These are phyloP conservation scores for Crenichthys baileyi DNA, from an alignment of 2,797 vertebrate genomes.

Conservation along the genomic window DNA sequence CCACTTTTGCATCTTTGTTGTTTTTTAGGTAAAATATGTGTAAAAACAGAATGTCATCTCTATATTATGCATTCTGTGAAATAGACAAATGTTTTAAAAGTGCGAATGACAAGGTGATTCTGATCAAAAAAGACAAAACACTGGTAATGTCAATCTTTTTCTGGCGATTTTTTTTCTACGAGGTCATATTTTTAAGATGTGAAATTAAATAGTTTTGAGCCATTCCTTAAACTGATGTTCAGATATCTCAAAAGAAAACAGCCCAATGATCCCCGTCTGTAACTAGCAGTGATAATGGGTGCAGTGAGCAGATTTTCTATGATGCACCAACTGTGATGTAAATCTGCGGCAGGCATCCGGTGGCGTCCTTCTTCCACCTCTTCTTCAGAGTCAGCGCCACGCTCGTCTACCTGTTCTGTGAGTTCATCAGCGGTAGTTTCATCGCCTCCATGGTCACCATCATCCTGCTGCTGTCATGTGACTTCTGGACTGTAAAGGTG, in stretches of 20 bases:
- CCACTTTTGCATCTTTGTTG: background rate
- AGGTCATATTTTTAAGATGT: background rate
- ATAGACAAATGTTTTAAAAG: too few species aligned
- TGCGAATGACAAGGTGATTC: too few species aligned
- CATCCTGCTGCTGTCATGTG: constrained; percentile 93
- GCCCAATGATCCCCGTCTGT: background rate
- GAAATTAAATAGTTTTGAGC: background rate
- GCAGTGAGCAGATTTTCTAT: background rate
- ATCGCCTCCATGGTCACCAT: constrained; percentile 95
- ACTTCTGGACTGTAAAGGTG: constrained; percentile 98
- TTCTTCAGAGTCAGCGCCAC: constrained; percentile 91
- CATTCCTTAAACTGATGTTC: background rate
- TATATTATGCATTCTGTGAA: too few species aligned
- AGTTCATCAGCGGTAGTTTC: constrained; percentile 84
- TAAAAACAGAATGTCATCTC: too few species aligned
- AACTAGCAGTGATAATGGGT: background rate
- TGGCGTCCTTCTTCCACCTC: constrained; percentile 95
- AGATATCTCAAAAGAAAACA: background rate
- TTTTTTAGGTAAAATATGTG: too few species aligned
- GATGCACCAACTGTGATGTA: background rate
- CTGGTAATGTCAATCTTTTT: too few species aligned
- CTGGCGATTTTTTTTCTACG: background rate
- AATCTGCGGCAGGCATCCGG: constrained; percentile 85
- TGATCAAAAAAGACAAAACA: too few species aligned
- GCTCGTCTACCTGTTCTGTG: constrained; percentile 90